These are phyloP conservation scores for Eristalinus aeneus DNA, from an alignment of 2,888 invertebrate species.

Conservation along the genomic window DNA sequence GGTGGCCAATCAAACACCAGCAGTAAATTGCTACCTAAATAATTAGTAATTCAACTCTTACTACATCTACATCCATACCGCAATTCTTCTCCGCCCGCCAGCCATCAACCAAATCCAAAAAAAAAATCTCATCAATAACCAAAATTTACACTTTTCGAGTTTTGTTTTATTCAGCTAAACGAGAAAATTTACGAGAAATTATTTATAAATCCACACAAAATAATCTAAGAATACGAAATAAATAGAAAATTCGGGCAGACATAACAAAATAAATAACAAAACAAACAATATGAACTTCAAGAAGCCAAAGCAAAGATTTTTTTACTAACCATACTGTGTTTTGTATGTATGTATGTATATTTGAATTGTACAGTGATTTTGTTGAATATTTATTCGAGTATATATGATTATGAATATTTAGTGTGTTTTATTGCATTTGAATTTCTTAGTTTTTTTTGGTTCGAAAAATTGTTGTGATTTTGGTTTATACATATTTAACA, in stretches of 20 bases:
- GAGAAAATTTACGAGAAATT: slow-evolving; percentile 52
- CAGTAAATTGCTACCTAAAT: slow-evolving; percentile 44
- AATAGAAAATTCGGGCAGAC: slow-evolving; percentile 3
- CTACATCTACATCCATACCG: slow-evolving; percentile 19
- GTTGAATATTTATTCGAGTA: slow-evolving; percentile 36
- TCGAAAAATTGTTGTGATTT: background rate
- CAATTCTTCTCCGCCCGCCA: slow-evolving; percentile 16
- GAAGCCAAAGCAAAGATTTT: slow-evolving; percentile 51
- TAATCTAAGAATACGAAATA: slow-evolving; percentile 1
- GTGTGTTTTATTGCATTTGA: slow-evolving; percentile 40
- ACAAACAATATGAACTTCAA: slow-evolving; percentile 2
- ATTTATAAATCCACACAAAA: slow-evolving; percentile 61
- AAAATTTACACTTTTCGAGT: slow-evolving; percentile 35
- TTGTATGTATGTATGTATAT: slow-evolving; percentile 18
- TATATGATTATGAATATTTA: slow-evolving; percentile 16
- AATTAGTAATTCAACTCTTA: slow-evolving; percentile 51
- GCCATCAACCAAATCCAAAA: slow-evolving; percentile 3
- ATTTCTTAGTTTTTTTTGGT: background rate
- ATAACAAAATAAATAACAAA: background rate
- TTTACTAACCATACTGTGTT: background rate
- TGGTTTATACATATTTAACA: background rate
- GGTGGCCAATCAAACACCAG: slow-evolving; percentile 1
- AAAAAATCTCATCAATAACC: slow-evolving; percentile 40
- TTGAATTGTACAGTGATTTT: slow-evolving; percentile 43
- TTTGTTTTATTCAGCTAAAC: slow-evolving; percentile 45